These are phyloP conservation scores for Drosophila yakuba DNA, from an alignment of 1,140 invertebrate genomes.

Conservation along the genomic window DNA sequence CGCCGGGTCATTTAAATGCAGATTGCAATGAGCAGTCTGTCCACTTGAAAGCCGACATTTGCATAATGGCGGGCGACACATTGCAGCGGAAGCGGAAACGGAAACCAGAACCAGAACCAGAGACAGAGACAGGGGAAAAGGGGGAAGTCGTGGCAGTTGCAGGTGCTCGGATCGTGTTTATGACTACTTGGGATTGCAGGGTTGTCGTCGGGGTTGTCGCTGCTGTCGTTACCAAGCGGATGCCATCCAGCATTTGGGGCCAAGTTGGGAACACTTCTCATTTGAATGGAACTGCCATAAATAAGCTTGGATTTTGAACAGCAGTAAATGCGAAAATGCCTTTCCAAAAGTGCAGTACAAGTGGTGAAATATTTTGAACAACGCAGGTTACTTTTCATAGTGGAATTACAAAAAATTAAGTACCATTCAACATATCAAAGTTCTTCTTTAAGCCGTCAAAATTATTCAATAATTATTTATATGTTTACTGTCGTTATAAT, in stretches of 20 bases:
- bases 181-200: constrained; percentile 69
- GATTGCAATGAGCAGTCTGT: constrained; percentile 74
- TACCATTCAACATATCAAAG: too few relatives aligned
- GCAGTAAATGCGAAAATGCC: constrained; percentile 5
- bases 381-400: too few relatives aligned
- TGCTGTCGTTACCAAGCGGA: constrained; percentile 58
- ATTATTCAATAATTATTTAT: too few relatives aligned
- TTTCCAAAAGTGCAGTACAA: not conserved
- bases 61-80: constrained; percentile 79
- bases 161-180: constrained; percentile 71
- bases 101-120: constrained; percentile 67
- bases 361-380: not conserved
- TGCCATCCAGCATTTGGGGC: constrained; percentile 19
- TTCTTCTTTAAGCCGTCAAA: too few relatives aligned
- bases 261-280: constrained; percentile 46
- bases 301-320: constrained; percentile 29
- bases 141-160: constrained; percentile 37
- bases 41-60: constrained; percentile 60
- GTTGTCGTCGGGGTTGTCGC: constrained; percentile 34
- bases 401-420: too few relatives aligned
- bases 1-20: constrained; percentile 78
- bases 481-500: too few relatives aligned
- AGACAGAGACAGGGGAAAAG: constrained; percentile 17
- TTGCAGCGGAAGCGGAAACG: constrained; percentile 79
- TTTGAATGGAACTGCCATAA: constrained; percentile 70